Evolutionary conservation across 1,140 invertebrate genomes (phyloP).

Genomic region (Mizuhopecten yessoensis): DNA sequence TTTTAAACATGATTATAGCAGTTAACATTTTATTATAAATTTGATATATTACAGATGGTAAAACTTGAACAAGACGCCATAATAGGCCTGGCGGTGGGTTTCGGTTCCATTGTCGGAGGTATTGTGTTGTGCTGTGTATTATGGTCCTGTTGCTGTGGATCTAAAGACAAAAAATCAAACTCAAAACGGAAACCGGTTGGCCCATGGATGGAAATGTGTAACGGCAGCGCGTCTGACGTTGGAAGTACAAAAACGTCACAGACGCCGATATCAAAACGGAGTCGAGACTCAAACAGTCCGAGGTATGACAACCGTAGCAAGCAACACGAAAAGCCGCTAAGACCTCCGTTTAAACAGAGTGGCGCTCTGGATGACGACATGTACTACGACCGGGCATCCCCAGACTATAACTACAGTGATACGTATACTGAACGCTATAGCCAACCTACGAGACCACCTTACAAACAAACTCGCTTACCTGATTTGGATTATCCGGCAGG

Average conservation of each 20-base stretch:
- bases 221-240: background rate
- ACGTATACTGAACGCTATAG: background rate
- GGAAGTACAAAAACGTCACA: constrained; percentile 29
- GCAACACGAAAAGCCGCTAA: background rate
- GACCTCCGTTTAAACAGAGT: background rate
- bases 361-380: background rate
- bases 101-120: background rate
- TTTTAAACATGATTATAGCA: background rate
- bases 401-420: background rate
- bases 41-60: background rate
- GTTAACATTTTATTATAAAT: background rate
- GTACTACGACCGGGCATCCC: background rate
- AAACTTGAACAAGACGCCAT: background rate
- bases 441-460: background rate
- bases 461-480: background rate
- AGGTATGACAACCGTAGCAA: background rate
- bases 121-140: background rate
- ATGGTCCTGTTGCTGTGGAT: background rate
- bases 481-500: background rate
- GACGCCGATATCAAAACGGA: background rate
- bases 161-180: background rate
- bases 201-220: constrained; percentile 9
- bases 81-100: background rate
- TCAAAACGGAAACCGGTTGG: background rate
- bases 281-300: background rate